Evolutionary conservation across 1,140 invertebrate genomes (phyloP).

Genomic region (Drosophila equinoxialis): DNA sequence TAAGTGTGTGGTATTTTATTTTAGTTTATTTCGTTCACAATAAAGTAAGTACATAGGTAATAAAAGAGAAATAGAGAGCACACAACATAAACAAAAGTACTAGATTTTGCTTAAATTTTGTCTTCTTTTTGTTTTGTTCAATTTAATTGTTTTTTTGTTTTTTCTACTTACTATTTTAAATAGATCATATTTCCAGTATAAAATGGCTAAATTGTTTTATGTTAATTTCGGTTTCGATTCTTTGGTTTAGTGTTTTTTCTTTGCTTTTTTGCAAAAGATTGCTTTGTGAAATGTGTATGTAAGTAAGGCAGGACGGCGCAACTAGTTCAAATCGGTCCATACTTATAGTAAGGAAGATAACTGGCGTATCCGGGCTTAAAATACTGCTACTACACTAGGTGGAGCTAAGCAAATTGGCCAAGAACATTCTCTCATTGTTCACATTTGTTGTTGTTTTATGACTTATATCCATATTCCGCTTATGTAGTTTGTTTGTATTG

Average conservation of each 20-base stretch:
- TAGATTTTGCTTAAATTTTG: constrained; percentile 60
- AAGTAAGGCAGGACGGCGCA: constrained; percentile 52
- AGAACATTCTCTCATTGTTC: constrained; percentile 20
- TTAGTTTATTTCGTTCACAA: constrained; percentile 43
- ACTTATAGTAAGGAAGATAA: constrained; percentile 23
- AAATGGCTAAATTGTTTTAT: constrained; percentile 74
- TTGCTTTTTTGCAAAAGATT: constrained; percentile 55
- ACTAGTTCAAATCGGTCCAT: constrained; percentile 48
- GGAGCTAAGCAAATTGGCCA: constrained; percentile 37
- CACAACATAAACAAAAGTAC: constrained; percentile 80
- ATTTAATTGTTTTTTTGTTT: constrained; percentile 37
- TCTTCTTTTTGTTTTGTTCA: constrained; percentile 51
- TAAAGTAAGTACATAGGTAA: constrained; percentile 42
- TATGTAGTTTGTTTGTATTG: constrained; percentile 16
- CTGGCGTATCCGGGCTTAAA: constrained; percentile 47
- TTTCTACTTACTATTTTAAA: constrained; percentile 80
- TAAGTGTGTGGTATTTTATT: constrained; percentile 24
- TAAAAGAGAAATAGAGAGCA: constrained; percentile 57
- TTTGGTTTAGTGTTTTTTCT: constrained; percentile 25
- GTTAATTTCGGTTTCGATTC: constrained; percentile 67
- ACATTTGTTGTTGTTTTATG: constrained; percentile 9
- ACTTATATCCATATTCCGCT: constrained; percentile 33
- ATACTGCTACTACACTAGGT: constrained; percentile 56
- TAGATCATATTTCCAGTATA: constrained; percentile 78
- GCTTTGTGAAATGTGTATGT: constrained; percentile 34